These are phyloP conservation scores for Diachrysia chrysitis DNA, from an alignment of 2,888 invertebrate genomes.

Conservation along the genomic window DNA sequence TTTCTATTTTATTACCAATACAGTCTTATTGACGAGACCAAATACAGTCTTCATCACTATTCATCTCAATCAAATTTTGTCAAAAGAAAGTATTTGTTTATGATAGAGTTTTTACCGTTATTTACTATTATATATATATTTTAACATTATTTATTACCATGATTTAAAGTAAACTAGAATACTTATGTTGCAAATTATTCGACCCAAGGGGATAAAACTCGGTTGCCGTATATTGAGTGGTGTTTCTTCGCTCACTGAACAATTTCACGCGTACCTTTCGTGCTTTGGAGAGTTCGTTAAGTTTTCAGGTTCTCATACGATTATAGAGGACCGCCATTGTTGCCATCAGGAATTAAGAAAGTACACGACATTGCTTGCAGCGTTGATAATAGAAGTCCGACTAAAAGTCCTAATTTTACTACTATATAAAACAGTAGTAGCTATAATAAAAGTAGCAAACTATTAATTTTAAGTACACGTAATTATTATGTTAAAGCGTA, in stretches of 20 bases:
- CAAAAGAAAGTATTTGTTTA: neutral
- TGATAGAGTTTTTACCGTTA: no score
- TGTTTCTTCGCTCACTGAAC: constrained; percentile 7
- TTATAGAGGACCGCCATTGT: neutral
- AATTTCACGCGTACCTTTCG: neutral
- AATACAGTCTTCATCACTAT: no score
- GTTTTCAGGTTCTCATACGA: neutral
- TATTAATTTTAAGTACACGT: neutral
- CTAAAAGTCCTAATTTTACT: no score
- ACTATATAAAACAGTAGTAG: no score
- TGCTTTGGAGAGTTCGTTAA: neutral
- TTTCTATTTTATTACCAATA: no score
- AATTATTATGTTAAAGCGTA: constrained; percentile 5
- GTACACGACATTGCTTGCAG: no score
- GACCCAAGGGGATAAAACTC: neutral
- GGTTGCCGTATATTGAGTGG: neutral
- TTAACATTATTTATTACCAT: neutral
- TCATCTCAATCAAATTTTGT: no score
- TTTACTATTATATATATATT: no score
- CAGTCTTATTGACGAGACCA: no score
- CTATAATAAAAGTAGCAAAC: neutral
- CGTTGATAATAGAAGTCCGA: no score
- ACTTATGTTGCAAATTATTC: constrained; percentile 4
- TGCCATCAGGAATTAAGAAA: no score
- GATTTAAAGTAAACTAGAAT: constrained; percentile 2